Percentiles rank a stretch among this genome's conserved stretches.
Evolutionary conservation across 2,888 invertebrate genomes (phyloP).

Genomic region (Stenchaetothrips biformis): DNA sequence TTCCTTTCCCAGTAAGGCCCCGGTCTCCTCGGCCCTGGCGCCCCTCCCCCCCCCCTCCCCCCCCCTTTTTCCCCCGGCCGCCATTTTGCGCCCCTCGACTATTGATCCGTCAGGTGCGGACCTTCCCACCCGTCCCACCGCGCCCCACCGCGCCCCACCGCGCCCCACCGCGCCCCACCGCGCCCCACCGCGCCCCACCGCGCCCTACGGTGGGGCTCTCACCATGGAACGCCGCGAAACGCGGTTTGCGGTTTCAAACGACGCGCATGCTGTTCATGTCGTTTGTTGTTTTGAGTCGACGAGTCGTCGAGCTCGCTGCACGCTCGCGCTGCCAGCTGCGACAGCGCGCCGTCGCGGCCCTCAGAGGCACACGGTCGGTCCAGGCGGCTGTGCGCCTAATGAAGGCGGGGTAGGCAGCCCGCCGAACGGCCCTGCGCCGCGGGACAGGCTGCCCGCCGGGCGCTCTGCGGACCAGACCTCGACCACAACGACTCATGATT

Average conservation of each 20-base stretch:
- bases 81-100: conserved; percentile 2
- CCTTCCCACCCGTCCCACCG: not conserved
- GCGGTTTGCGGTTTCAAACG: no score
- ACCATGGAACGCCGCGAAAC: no score
- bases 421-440: not conserved
- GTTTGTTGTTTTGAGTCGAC: no score
- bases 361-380: not conserved
- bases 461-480: no score
- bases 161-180: not conserved
- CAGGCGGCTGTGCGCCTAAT: not conserved
- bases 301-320: no score
- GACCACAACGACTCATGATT: no score
- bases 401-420: not conserved
- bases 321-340: not conserved
- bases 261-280: no score
- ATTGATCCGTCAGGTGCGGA: conserved; percentile 21
- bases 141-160: not conserved
- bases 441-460: not conserved
- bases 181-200: not conserved
- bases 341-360: not conserved
- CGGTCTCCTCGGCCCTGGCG: no score
- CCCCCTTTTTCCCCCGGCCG: not conserved
- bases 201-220: no score
- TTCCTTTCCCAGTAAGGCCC: not conserved
- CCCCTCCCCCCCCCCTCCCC: no score